phyloP scores from a whole-genome alignment of 2,113 vertebrate species.

The Odontophorus gujanensis region DNA sequence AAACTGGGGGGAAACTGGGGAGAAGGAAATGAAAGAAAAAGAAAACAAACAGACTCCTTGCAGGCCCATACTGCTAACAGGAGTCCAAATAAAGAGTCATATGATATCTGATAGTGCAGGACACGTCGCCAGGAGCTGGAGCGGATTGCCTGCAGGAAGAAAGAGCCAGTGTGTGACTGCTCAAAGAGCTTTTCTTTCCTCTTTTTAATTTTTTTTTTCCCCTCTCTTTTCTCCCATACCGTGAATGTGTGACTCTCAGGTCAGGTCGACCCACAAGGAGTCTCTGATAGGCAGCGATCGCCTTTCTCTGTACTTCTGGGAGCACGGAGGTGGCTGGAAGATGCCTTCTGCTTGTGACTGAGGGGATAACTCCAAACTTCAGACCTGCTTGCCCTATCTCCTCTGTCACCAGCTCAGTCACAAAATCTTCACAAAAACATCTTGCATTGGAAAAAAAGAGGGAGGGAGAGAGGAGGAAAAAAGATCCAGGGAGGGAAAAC shows the following conservation, averaged over 20 bases:
- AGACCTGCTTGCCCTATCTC: constrained; percentile 16
- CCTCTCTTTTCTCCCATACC: constrained; percentile 73
- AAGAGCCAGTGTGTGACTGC: constrained; percentile 86
- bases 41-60: constrained; percentile 84
- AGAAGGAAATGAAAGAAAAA: constrained; percentile 82
- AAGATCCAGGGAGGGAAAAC: not conserved
- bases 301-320: constrained; percentile 73
- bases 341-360: constrained; percentile 50
- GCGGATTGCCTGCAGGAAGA: constrained; percentile 87
- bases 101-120: constrained; percentile 88
- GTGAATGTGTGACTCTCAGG: constrained; percentile 80
- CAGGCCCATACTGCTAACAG: constrained; percentile 84
- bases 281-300: constrained; percentile 73
- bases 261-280: constrained; percentile 76
- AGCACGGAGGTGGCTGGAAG: constrained; percentile 61
- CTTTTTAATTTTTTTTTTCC: not conserved
- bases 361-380: constrained; percentile 39
- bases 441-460: not conserved
- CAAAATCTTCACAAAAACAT: constrained; percentile 31
- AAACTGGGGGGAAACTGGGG: constrained; percentile 66
- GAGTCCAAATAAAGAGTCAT: constrained; percentile 87
- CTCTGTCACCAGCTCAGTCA: constrained; percentile 3
- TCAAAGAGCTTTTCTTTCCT: constrained; percentile 86
- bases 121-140: constrained; percentile 85
- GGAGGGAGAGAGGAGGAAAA: not conserved